Evolutionary conservation across 2,888 invertebrate species (phyloP), one percentile per base, ranked within the genome.

Genomic region (Mythimna albipuncta): DNA sequence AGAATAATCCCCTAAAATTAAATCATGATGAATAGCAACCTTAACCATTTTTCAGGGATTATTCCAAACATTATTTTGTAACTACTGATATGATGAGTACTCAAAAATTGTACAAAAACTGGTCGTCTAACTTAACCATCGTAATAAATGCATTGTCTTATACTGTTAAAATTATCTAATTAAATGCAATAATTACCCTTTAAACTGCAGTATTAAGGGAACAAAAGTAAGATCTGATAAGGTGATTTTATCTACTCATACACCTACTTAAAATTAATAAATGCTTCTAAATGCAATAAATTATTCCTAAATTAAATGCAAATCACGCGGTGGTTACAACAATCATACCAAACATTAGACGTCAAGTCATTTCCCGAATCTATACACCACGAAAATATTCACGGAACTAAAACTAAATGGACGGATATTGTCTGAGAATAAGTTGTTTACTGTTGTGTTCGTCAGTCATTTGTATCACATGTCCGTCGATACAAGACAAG

Each of bases 401-500:
- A 88, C 85, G 80, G 84, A 85, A 87, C 87, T 88, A 87, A 90
- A 80, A 75, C 81, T 82, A 89, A 83, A 87, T 88, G 91, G 91
- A 92, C 89, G 91, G 89, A 89, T 84, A 70, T 85, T 87, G 85
- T 86, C 83, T 86, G 85, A 85, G 86, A 87, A 88, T 85, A 83
- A 85, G 71, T 76, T 83, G 74, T 81, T 79, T 72, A 76, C 75
- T 77, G 75, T 77, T 87, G 88, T 89, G 89, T 90, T 89, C 88
- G 90, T 94, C 94, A 94, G 94, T 94, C 94, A 90, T 91, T 92
- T 90, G 92, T 94, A 95, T 95, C 95, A 95, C 95, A 94, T 91
- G 91, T 92, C 91, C 91, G 89, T 90, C 86, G 84, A 84, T 88
- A 87, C 86, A 87, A 85, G 84, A 83, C 82, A 81, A 86, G 80